phyloP scores from a whole-genome alignment of 2,888 invertebrate species.

The Nysson spinosus region DNA sequence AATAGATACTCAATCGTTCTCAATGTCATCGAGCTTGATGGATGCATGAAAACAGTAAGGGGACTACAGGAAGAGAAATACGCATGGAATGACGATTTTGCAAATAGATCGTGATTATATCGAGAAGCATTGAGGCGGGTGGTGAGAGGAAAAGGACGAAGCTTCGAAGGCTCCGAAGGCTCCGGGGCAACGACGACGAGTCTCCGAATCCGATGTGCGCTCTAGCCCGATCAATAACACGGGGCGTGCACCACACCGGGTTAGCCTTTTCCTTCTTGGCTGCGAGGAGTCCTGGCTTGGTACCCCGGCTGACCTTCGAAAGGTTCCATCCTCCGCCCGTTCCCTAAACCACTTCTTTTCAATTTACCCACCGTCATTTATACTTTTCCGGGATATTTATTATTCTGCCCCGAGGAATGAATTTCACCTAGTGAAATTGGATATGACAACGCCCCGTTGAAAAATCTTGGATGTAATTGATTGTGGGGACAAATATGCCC shows the following conservation, averaged over 20 bases:
- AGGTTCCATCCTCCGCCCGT: neutral
- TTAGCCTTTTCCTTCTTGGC: constrained; percentile 54
- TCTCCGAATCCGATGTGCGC: constrained; percentile 70
- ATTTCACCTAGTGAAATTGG: no score
- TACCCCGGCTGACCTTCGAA: constrained; percentile 48
- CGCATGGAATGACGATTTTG: no score
- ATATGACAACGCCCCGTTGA: no score
- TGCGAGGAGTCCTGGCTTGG: constrained; percentile 44
- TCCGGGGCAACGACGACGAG: constrained; percentile 55
- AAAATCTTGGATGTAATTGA: no score
- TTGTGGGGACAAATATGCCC: no score
- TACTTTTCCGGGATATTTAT: neutral
- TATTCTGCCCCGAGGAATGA: no score
- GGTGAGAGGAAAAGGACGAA: constrained; percentile 46
- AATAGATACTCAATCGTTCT: no score
- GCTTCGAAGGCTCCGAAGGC: constrained; percentile 46
- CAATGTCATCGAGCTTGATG: no score
- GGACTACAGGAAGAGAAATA: no score
- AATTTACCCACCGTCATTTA: neutral
- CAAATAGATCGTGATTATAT: constrained; percentile 2
- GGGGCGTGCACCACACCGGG: constrained; percentile 69
- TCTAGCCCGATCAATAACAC: constrained; percentile 73
- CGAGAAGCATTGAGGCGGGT: constrained; percentile 26
- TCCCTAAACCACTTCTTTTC: neutral
- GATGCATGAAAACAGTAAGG: no score